Evolutionary conservation across 2,113 vertebrate genomes (phyloP).

Genomic region (Lasiurus cinereus): DNA sequence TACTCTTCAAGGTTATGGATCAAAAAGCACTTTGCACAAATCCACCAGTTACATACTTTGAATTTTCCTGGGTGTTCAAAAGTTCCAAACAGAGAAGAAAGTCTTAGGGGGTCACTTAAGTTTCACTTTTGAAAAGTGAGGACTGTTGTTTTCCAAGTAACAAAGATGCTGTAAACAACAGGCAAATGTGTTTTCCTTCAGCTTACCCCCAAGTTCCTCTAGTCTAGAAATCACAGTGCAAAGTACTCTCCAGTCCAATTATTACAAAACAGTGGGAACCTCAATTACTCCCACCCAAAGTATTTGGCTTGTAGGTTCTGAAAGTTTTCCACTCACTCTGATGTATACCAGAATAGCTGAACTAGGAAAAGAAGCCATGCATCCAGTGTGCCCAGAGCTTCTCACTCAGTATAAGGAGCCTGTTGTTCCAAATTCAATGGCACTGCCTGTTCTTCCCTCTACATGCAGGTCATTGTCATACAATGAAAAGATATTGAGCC

Average conservation of each 20-base stretch:
- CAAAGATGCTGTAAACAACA: background rate
- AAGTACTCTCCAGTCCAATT: background rate
- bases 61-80: background rate
- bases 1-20: background rate
- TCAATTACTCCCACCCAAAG: background rate
- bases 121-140: conserved; percentile 46
- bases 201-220: background rate
- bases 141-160: conserved; percentile 45
- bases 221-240: background rate
- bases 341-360: conserved; percentile 66
- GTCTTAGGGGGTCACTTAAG: background rate
- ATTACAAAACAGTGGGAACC: background rate
- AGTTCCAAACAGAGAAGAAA: background rate
- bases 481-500: too few relatives aligned
- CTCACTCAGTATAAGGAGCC: background rate
- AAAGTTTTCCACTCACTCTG: conserved; percentile 56
- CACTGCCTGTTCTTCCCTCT: too few relatives aligned
- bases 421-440: background rate
- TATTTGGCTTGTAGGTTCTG: conserved; percentile 58
- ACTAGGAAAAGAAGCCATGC: conserved; percentile 62
- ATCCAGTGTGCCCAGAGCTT: background rate
- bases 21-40: background rate
- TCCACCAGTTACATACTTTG: background rate
- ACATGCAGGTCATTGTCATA: too few relatives aligned
- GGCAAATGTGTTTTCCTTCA: background rate